Base-by-base conservation (phyloP, 2,797 vertebrate genomes). In the Pangasius larnaudii region DNA sequence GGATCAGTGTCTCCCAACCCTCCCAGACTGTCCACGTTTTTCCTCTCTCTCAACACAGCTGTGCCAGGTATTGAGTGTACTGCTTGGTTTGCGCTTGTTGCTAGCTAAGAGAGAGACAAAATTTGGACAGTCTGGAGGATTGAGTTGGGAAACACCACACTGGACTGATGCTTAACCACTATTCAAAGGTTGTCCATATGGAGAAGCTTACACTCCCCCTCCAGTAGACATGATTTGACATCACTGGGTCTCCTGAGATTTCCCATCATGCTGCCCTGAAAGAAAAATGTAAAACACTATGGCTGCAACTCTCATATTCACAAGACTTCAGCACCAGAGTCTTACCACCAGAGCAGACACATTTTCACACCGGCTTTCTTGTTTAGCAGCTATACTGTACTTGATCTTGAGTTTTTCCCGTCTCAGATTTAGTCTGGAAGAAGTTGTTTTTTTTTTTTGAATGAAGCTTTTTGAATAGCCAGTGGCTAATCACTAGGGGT, bases 231-330 rank as follows among this genome's bases (percentile, higher is more conserved):
- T 84, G 87, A 77, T 91, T 88, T 95, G 95, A 96, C 94, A 95
- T 95, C 92, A 93, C 91, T 93, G 89, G 87, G 30, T 94, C 94
- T 94, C 95, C 95, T 95, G 95, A 96, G 94, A 95, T 92, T 92
- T 90, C 92, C 92, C 90, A 0, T 75, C 89, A 80, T 87, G 87
- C 88, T 92, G 90, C 91, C 90, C 92, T 92, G 92, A 94, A 91
- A 74, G 51, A 91, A 86, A 89, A 89, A 88, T 92, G 90, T 49
- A 22, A 91, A 88, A 91, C 78, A 2, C 90, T 89, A 36, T 87
- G 90, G 82, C 78, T 81, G 74, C 82, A 85, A 89, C 33, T 83
- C 59, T 49, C 91, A 85, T 75, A 75, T 51, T 56, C 56, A 86
- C 24, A 61, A 77, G 46, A 77, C 86, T 79, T 63, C 63, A 88